Evolutionary conservation across 2,888 invertebrate species (phyloP), one percentile per base, ranked within the genome.

Genomic region (Drosophila diplacantha): DNA sequence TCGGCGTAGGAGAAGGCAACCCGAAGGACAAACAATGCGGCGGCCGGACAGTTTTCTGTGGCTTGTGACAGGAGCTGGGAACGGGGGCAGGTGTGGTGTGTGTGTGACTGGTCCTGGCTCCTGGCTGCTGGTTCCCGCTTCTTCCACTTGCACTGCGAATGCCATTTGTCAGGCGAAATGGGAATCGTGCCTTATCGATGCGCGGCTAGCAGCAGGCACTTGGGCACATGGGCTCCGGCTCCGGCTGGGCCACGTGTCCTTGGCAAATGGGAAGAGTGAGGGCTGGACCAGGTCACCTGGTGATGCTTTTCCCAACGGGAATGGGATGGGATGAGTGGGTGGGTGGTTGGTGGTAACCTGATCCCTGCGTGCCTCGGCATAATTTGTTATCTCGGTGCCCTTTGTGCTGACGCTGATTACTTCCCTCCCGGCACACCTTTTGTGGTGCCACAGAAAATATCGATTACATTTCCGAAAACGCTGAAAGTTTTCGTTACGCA

Each of bases 381-480:
- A 79, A 81, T 79, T 79, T 78, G 79, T 79, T 81, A 81, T 79
- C 81, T 79, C 60, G 61, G 53, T 47, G 47, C 34, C 63, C 47
- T 66, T 69, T 69, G 67, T 68, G 68, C 60, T 51, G 61, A 66
- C 60, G 50, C 54, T 65, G 65, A 60, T 65, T 60, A 60, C 55
- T 61, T 56, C 20, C 52, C 39, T 3, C 35, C 11, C 26, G 16
- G 20, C 44, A 18, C 46, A 49, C 65, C 59, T 66, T 66, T 66
- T 66, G 59, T 66, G 49, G 5, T 22, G 22, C 29, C 22, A n/a
- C 16, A 53, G 46, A 77, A 77, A 79, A 80, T 79, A 79, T 79
- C 80, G 78, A 79, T 79, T 79, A 79, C 78, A 78, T 80, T 59
- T 77, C n/a, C n/a, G n/a, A n/a, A n/a, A n/a, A n/a, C 74, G 75